Evolutionary conservation across 2,888 invertebrate genomes (phyloP).

Genomic region (Ganaspis brasiliensis): DNA sequence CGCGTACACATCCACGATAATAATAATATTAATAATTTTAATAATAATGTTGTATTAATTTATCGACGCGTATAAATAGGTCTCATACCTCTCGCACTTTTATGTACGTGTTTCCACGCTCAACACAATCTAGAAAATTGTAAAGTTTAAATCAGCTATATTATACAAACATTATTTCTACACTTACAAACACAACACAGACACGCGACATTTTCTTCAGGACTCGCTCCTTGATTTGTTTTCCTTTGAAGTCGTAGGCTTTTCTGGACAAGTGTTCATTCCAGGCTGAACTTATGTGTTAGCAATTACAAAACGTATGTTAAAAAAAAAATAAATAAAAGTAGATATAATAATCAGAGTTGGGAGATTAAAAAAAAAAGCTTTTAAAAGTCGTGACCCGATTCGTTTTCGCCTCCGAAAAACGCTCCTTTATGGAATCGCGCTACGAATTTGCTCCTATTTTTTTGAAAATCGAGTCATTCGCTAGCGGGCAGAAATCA

Average conservation of each 20-base stretch:
- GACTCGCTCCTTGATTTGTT: conserved; percentile 43
- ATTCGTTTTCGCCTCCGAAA: conserved; percentile 31
- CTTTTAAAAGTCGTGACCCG: conserved; percentile 11
- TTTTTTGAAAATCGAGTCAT: conserved; percentile 30
- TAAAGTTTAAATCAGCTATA: conserved; percentile 57
- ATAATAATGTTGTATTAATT: conserved; percentile 17
- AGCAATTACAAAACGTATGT: conserved; percentile 25
- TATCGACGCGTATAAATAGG: conserved; percentile 10
- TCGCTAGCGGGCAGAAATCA: conserved; percentile 27
- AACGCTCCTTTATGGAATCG: conserved; percentile 33
- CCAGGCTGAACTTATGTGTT: conserved; percentile 61
- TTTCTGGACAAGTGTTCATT: conserved; percentile 71
- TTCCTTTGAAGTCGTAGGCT: conserved; percentile 66
- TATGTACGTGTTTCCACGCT: conserved; percentile 16
- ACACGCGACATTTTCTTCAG: conserved; percentile 37
- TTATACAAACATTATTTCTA: conserved; percentile 55
- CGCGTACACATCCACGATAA: conserved; percentile 44
- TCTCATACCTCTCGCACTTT: conserved; percentile 35
- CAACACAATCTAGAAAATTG: conserved; percentile 44
- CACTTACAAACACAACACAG: conserved; percentile 53
- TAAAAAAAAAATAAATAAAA: too few species aligned
- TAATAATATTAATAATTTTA: conserved; percentile 42
- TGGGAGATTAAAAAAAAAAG: background rate
- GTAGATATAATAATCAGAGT: conserved; percentile 43
- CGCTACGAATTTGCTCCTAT: conserved; percentile 31